Base-by-base conservation (phyloP, 2,888 invertebrate species). In the Rhyacophila evoluta region DNA sequence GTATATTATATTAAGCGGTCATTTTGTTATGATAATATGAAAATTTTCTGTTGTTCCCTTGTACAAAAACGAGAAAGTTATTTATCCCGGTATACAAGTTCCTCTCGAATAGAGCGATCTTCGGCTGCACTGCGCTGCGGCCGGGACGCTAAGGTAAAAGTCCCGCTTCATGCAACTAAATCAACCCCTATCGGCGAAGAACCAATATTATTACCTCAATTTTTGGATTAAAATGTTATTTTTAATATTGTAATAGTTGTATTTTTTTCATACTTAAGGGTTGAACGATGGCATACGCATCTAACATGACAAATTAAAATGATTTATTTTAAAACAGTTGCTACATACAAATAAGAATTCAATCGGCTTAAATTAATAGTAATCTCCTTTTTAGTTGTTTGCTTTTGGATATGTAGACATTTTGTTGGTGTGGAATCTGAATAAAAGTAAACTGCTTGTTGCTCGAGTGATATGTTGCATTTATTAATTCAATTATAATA, bases 31-130 rank as follows among this genome's bases (percentile, higher is more conserved):
- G 28, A 41, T 68, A 19, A 55, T 55, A 55, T 55, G 55, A 55
- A 10, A 55, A 55, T 67, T 76, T 79, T 79, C 69, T 28, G 77
- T 80, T 73, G 77, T 81, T 76, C 82, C 82, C 75, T 81, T 82
- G 81, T 82, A 81, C 77, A 81, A 80, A 74, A 76, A 83, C 77
- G 80, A 72, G 79, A 82, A 82, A 79, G 83, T 82, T 84, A 84
- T 84, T 84, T 84, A 85, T 86, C 85, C 85, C 92, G 93, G 93
- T 93, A 93, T 93, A 93, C 92, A 93, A 93, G 93, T 93, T 93
- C 93, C 93, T 93, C 92, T 90, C 85, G 86, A 86, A 89, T 89
- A 89, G 89, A 88, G 79, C 87, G 84, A 73, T 74, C 79, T 68
- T 69, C 84, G 83, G 85, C 83, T 83, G 74, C 77, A 38, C 78